Base-by-base conservation (phyloP, 2,888 invertebrate species). In the Cacoxenus indagator region DNA sequence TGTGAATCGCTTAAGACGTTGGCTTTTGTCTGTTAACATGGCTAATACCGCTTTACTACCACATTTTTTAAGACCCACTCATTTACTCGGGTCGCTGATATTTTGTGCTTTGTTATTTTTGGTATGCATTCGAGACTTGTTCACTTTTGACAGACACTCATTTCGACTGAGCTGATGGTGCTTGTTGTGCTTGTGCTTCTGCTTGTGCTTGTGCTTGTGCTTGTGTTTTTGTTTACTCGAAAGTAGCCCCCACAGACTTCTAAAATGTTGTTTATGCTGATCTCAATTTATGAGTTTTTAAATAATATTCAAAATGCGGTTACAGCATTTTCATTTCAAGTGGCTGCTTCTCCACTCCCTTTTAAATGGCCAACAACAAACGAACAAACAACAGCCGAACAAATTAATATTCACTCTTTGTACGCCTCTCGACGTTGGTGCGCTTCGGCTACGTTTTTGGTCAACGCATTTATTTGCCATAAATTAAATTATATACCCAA, bases 241-340 rank as follows among this genome's bases (percentile, higher is more conserved):
- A 54, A 19, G 54, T 9, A n/a, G 51, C 11, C 19, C 24, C 24
- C 54, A 54, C 19, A 54, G 24, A 22, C 54, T 24, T 54, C 54
- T 54, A 54, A 59, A 9, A 59, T 31, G 19, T 31, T 59, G 17
- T 59, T 37, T 59, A 59, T 59, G 59, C 29, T 59, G 37, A 59
- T 59, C 59, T 59, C 37, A 59, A 59, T 59, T 59, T 59, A 59
- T 59, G 59, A 27, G 31, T 59, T 59, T 59, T 59, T 59, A 59
- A 59, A 59, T 59, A 37, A 31, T 59, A 59, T 59, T 31, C 5
- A 59, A 59, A 59, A 59, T 19, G 29, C n/a, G 27, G 27, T 29
- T 29, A 17, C 17, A 57, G n/a, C 29, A 57, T 57, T 57, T 57
- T 26, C 1, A 5, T 29, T 51, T 48, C 1, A n/a, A n/a, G 11